Evolutionary conservation across 2,113 vertebrate species (phyloP), one percentile per base, ranked within the genome.

Genomic region (Nothocercus nigrocapillus): DNA sequence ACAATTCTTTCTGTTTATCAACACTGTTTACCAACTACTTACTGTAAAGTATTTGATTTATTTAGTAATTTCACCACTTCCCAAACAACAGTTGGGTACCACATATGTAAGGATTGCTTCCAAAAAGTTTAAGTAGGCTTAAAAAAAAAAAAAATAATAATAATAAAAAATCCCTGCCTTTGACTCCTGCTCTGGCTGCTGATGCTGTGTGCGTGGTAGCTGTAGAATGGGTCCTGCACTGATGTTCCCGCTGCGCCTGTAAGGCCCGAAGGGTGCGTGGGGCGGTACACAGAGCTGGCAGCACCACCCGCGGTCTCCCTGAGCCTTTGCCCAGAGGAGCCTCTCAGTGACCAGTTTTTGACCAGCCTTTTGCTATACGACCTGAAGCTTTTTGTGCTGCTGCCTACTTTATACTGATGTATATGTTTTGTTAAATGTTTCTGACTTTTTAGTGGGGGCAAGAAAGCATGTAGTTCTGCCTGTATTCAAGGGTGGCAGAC

Each of bases 1-100:
- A 88, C 93, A 86, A 22, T 25, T 7, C 1, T 62, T 94, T 90
- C 81, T 95, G 53, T 44, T 90, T 63, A 85, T 89, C 53, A 27
- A 40, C 66, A 42, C 38, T 76, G 34, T 72, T 79, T 82, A 78
- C 4, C 22, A 64, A 72, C 34, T 47, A 28, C 56, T 94, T 87
- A 68, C 47, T 72, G 14, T 21, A 42, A 63, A 92, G 12, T 30
- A 40, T 51, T 82, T 89, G 9, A 85, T 75, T 85, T 56, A 80
- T 73, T 91, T 59, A 75, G 32, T 32, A 17, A 30, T 61, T 84
- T 25, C 7, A 18, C 54, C 27, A 15, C 16, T 9, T 79, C 73
- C 44, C 47, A 64, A 72, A 69, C 25, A 25, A 47, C 24, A 88
- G 8, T 49, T 79, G 16, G 9, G 12, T 34, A 59, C 34, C 20